Conservation (phyloP, 2,113 vertebrate genomes). For the Vidua chalybeata region DNA sequence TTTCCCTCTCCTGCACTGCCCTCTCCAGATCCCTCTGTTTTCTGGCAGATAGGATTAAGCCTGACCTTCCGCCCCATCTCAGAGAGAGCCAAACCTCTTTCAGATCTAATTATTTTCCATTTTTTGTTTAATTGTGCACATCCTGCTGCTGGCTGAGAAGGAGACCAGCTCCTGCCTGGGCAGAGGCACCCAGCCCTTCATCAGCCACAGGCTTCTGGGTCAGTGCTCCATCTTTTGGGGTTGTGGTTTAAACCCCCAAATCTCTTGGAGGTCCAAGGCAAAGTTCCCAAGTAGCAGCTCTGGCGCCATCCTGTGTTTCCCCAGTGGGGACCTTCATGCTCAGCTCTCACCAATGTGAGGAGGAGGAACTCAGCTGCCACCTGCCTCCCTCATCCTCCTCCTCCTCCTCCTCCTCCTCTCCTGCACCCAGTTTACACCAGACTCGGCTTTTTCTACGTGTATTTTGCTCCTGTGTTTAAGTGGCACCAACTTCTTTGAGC, state of each 20-base stretch:
- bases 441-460: background rate
- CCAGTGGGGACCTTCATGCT: background rate
- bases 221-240: background rate
- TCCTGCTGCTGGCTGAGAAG: constrained; percentile 11
- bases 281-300: background rate
- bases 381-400: background rate
- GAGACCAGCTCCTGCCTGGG: background rate
- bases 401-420: background rate
- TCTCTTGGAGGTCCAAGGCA: background rate
- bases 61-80: background rate
- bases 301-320: background rate
- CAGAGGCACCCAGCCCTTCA: rapidly evolving
- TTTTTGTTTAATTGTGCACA: constrained; percentile 40
- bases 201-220: background rate
- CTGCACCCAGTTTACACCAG: background rate
- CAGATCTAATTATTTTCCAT: constrained; percentile 4
- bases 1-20: rapidly evolving
- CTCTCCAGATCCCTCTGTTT: background rate
- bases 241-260: background rate
- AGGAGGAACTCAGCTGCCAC: background rate
- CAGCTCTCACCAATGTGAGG: background rate
- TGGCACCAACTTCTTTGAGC: background rate
- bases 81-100: constrained; percentile 6
- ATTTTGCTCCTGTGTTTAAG: background rate
- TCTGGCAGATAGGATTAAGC: constrained; percentile 14